Evolutionary conservation across 1,140 invertebrate species (phyloP), one percentile per base, ranked within the genome.

Genomic region (Hydropsyche tenuis): DNA sequence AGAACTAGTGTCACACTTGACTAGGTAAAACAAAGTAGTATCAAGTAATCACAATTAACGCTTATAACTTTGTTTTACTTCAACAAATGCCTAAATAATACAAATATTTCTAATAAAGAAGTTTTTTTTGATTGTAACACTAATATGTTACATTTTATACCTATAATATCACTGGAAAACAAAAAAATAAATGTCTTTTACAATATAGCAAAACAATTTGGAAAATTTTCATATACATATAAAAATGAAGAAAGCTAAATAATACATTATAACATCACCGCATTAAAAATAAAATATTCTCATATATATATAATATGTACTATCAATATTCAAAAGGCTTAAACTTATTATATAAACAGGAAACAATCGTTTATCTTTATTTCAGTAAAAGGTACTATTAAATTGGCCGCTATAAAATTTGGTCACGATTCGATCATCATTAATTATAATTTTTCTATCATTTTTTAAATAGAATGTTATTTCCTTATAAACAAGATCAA

Each of bases 311-410:
- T 60, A 60, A 60, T 73, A 75, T 75, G 68, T 68, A 66, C 76
- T 77, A 77, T 77, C 76, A 77, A 77, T 77, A 77, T 77, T 77
- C 76, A 77, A 77, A 77, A 77, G 76, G 76, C 76, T 77, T 77
- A 77, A 75, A 71, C 46, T 75, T 75, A 77, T 62, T 73, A 74
- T 77, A 75, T 45, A 77, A 77, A 73, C 69, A 77, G 72, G 76
- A 77, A 77, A 77, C 73, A 73, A 77, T 77, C 74, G 66, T 75
- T 70, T 63, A 71, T 73, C 56, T 69, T 53, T 62, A 71, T 68
- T 75, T 77, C 71, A 75, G 73, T 77, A 77, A 77, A 37, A 77
- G 76, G 73, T 77, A 77, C 76, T 77, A 77, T 75, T 74, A 75
- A 77, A 75, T 77, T 77, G 76, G 76, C 76, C 76, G 71, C 76